Base-by-base conservation (phyloP, 2,888 invertebrate species). In the Parnassius apollo region DNA sequence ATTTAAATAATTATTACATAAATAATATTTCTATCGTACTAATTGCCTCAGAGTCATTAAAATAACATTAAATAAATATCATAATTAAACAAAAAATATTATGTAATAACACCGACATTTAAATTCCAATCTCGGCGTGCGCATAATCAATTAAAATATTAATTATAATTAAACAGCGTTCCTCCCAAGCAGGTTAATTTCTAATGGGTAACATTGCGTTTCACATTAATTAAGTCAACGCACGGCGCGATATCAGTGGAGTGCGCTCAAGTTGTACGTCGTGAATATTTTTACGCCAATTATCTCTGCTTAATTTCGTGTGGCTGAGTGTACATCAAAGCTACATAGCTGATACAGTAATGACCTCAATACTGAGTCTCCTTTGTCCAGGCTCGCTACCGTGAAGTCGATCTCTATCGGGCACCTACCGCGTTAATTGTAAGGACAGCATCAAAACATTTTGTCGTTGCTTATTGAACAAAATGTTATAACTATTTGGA, bases 371-470 rank as follows among this genome's bases (percentile, higher is more conserved):
- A 57, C 48, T 44, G 42, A 49, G 59, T 73, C 75, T 82, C 82
- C 82, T 82, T 85, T 85, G 86, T 86, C 77, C 73, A 69, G 58
- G 69, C 46, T 71, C 83, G 81, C 68, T 66, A 84, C 84, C 87
- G 83, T 88, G 84, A 82, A 82, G 79, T 55, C 62, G 86, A 86
- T 87, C 54, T 10, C 59, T 79, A 83, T 57, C 62, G 46, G 25
- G 46, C 58, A 22, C 57, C 62, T 45, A 53, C 52, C 42, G 48
- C 48, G 42, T 13, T 12, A 7, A 12, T 12, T 13, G 57, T 62
- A 62, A 8, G 10, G 61, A 46, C 50, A 12, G 52, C 57, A 62
- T 22, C 4, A n/a, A 59, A 42, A 48, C 8, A 9, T 12, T 12
- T 45, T 22, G 9, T 35, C 35, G 0, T 7, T 7, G 4, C 35